Conservation (phyloP, 2,888 invertebrate genomes). For the Amaurobius ferox region DNA sequence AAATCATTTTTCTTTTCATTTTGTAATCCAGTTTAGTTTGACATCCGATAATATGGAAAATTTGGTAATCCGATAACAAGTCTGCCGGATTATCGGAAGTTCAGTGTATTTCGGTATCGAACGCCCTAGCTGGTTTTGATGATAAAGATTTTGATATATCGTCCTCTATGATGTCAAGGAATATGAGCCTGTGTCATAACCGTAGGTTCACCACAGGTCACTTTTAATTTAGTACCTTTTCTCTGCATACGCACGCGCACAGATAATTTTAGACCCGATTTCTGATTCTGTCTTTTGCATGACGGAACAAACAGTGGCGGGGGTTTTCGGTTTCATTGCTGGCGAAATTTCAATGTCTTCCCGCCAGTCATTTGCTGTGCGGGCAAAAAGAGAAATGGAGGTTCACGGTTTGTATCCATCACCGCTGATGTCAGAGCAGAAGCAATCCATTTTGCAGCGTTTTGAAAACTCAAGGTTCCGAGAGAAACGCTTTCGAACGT, state of each 20-base stretch:
- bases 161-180: no score
- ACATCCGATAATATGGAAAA: no score
- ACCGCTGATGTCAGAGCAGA: slow-evolving; percentile 7
- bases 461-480: slow-evolving; percentile 1
- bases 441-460: background rate
- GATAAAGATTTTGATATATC: no score
- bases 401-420: slow-evolving; percentile 33
- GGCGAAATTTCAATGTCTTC: slow-evolving; percentile 55
- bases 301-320: slow-evolving; percentile 24
- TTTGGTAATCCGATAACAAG: no score
- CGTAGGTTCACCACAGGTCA: slow-evolving; percentile 8
- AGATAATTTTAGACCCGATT: slow-evolving; percentile 47
- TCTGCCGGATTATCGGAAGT: no score
- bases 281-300: slow-evolving; percentile 31
- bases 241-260: background rate
- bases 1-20: no score
- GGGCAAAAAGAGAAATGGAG: background rate
- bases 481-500: no score
- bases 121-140: no score
- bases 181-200: no score
- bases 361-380: slow-evolving; percentile 10
- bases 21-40: no score
- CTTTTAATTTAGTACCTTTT: background rate
- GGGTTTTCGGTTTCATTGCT: slow-evolving; percentile 37
- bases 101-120: no score